Conservation (phyloP, 1,140 invertebrate genomes). For the Zaprionus lachaisei region DNA sequence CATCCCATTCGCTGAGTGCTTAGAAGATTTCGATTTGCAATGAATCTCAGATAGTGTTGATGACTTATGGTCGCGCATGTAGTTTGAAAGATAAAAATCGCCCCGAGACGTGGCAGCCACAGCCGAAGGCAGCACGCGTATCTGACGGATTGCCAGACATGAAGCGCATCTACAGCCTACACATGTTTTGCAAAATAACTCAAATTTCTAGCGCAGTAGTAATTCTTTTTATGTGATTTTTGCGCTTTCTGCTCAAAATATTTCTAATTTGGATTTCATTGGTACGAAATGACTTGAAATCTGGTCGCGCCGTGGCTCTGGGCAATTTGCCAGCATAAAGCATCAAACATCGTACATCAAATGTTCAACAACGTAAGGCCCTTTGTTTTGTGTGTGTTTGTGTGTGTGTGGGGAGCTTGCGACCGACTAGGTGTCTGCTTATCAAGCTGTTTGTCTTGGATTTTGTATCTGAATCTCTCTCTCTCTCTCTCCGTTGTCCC, state of each 20-base stretch:
- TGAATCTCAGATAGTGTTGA: slow-evolving; percentile 1
- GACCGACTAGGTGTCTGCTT: slow-evolving; percentile 6
- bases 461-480: slow-evolving; percentile 4
- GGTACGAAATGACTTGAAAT: slow-evolving; percentile 44
- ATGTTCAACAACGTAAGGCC: slow-evolving; percentile 30
- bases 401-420: neutral
- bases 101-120: neutral
- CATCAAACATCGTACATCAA: slow-evolving; percentile 48
- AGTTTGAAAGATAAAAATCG: neutral
- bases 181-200: slow-evolving; percentile 79
- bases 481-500: neutral
- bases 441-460: slow-evolving; percentile 14
- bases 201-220: slow-evolving; percentile 58
- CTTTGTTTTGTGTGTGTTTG: slow-evolving; percentile 23
- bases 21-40: slow-evolving; percentile 51
- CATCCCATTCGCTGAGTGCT: neutral
- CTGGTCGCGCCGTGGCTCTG: slow-evolving; percentile 6
- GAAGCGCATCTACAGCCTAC: slow-evolving; percentile 65
- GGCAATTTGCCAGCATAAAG: slow-evolving; percentile 55
- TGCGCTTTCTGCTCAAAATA: slow-evolving; percentile 47
- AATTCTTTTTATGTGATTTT: slow-evolving; percentile 6
- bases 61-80: slow-evolving; percentile 49
- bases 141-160: slow-evolving; percentile 72
- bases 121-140: slow-evolving; percentile 53
- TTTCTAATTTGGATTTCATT: slow-evolving; percentile 68